These are phyloP conservation scores for Hyperoplus lanceolatus DNA, from an alignment of 2,797 vertebrate species.

Conservation along the genomic window DNA sequence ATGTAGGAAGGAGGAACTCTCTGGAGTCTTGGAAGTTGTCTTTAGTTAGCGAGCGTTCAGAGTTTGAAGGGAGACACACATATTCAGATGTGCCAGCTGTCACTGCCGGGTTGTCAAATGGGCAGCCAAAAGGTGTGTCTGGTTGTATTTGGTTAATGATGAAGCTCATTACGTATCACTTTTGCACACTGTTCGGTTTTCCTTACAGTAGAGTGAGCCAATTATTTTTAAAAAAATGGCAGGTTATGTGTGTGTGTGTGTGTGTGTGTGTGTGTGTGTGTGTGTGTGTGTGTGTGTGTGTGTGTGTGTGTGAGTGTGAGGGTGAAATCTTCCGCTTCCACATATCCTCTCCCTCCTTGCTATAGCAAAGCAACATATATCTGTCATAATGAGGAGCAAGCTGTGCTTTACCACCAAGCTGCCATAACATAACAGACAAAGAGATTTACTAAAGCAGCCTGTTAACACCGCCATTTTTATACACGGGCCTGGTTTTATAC, in stretches of 20 bases:
- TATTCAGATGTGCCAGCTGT: slow-evolving; percentile 72
- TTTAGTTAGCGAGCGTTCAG: slow-evolving; percentile 31
- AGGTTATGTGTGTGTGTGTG: too few species aligned
- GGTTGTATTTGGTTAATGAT: slow-evolving; percentile 81
- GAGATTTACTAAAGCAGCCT: slow-evolving; percentile 83
- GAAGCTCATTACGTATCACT: slow-evolving; percentile 80
- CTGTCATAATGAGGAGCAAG: slow-evolving; percentile 81
- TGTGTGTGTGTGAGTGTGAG: neutral
- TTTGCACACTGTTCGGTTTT: slow-evolving; percentile 58
- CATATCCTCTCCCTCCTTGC: slow-evolving; percentile 40
- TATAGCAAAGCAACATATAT: slow-evolving; percentile 75
- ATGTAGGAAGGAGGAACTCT: slow-evolving; percentile 66
- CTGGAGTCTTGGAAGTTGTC: slow-evolving; percentile 61
- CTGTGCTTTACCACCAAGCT: slow-evolving; percentile 68
- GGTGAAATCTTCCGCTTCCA: slow-evolving; percentile 39
- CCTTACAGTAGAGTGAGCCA: slow-evolving; percentile 63
- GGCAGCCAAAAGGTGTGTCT: slow-evolving; percentile 78
- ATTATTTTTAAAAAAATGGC: slow-evolving; percentile 66
- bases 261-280: too few species aligned
- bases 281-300: too few species aligned
- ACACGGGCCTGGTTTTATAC: slow-evolving; percentile 72
- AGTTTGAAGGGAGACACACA: slow-evolving; percentile 63
- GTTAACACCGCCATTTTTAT: slow-evolving; percentile 78
- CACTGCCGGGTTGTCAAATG: slow-evolving; percentile 64
- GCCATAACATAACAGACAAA: slow-evolving; percentile 76